Percentiles rank a stretch among this genome's conserved stretches.
phyloP scores from a whole-genome alignment of 1,140 invertebrate species.

The Sitophilus oryzae region DNA sequence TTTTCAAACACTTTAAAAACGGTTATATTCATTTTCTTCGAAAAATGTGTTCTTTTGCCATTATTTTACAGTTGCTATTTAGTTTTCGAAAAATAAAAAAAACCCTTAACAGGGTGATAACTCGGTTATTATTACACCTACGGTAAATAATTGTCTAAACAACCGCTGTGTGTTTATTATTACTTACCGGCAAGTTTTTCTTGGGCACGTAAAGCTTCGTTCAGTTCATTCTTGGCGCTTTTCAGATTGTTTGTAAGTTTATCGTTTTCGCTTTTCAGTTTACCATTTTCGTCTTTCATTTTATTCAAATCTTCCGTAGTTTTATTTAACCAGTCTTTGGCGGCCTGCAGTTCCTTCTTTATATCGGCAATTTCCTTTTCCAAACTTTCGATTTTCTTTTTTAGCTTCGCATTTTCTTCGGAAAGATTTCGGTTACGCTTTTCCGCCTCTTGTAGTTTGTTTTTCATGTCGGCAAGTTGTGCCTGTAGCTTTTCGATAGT shows the following conservation, averaged over 20 bases:
- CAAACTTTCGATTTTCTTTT: constrained; percentile 11
- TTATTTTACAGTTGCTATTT: no score
- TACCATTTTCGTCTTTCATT: constrained; percentile 4
- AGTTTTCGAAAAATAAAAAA: no score
- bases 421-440: background rate
- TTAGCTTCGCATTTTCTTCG: constrained; percentile 17
- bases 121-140: no score
- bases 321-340: background rate
- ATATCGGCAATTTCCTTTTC: constrained; percentile 12
- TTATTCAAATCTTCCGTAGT: constrained; percentile 6
- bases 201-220: constrained; percentile 3
- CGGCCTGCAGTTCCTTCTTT: constrained; percentile 8
- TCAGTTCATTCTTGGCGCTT: background rate
- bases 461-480: background rate
- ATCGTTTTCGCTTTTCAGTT: constrained; percentile 13
- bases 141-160: no score
- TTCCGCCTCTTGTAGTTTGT: constrained; percentile 3
- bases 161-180: background rate
- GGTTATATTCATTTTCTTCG: no score
- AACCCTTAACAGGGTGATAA: no score
- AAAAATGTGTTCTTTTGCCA: no score
- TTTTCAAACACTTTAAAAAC: no score
- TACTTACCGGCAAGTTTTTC: constrained; percentile 8
- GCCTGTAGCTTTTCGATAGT: background rate
- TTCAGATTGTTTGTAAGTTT: constrained; percentile 8